These are phyloP conservation scores for Cataglyphis cursor DNA, from an alignment of 2,888 invertebrate genomes.

Conservation along the genomic window DNA sequence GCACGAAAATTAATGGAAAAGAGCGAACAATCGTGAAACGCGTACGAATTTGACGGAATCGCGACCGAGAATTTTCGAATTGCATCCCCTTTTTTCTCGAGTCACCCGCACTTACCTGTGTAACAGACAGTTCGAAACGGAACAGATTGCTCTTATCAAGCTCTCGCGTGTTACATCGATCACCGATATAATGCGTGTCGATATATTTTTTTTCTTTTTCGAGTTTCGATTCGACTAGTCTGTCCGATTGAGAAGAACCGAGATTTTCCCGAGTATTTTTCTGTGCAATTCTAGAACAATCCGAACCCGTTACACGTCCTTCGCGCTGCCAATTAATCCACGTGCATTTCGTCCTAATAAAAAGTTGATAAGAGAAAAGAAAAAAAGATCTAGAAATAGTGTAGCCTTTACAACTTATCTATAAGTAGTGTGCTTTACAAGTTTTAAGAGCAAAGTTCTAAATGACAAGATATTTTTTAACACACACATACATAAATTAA, in stretches of 20 bases:
- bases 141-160: constrained; percentile 65
- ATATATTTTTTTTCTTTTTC: constrained; percentile 29
- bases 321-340: constrained; percentile 16
- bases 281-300: constrained; percentile 10
- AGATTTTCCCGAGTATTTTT: constrained; percentile 41
- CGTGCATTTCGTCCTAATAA: neutral
- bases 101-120: neutral
- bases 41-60: neutral
- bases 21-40: constrained; percentile 14
- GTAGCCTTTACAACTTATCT: too few species aligned
- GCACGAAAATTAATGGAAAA: constrained; percentile 28
- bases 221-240: neutral
- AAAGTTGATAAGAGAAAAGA: neutral
- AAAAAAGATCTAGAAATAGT: neutral
- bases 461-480: neutral
- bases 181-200: constrained; percentile 52
- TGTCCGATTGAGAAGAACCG: constrained; percentile 4
- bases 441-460: neutral
- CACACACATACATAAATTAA: neutral
- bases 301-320: constrained; percentile 1
- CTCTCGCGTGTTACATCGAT: constrained; percentile 50
- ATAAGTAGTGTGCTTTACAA: neutral
- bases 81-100: neutral
- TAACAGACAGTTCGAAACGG: constrained; percentile 56
- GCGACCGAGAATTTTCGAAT: constrained; percentile 20